Evolutionary conservation across 2,888 invertebrate species (phyloP).

Genomic region (Crocallis elinguaria): DNA sequence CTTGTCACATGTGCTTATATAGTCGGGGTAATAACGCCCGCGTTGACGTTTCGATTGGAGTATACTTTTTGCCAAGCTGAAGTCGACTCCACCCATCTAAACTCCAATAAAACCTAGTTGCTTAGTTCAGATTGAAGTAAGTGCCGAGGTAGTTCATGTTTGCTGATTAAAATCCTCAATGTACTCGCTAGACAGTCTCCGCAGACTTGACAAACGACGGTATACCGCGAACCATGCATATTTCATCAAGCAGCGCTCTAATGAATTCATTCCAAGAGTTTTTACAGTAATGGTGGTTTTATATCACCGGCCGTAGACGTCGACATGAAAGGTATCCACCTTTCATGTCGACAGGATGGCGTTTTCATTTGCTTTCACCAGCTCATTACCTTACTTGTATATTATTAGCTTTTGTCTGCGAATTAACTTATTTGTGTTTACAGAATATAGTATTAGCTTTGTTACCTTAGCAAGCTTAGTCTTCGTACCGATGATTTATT

Average conservation of each 20-base stretch:
- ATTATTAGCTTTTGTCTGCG: background rate
- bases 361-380: background rate
- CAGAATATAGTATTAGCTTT: too few species aligned
- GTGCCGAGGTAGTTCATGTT: background rate
- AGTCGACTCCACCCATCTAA: too few species aligned
- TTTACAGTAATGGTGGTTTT: conserved; percentile 5
- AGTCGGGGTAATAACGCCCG: too few species aligned
- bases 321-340: background rate
- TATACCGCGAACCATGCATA: conserved; percentile 17
- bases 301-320: too few species aligned
- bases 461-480: too few species aligned
- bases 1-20: too few species aligned
- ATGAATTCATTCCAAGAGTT: conserved; percentile 10
- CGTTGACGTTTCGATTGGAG: too few species aligned
- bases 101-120: background rate
- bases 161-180: conserved; percentile 1
- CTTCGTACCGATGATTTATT: too few species aligned
- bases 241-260: conserved; percentile 10
- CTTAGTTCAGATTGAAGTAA: background rate
- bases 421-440: too few species aligned
- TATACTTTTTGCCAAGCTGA: too few species aligned
- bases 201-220: conserved; percentile 11
- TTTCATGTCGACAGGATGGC: background rate
- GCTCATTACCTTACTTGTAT: background rate
- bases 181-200: background rate